Evolutionary conservation across 2,888 invertebrate genomes (phyloP), one percentile per base, ranked within the genome.

Genomic region (Euclidia mi): DNA sequence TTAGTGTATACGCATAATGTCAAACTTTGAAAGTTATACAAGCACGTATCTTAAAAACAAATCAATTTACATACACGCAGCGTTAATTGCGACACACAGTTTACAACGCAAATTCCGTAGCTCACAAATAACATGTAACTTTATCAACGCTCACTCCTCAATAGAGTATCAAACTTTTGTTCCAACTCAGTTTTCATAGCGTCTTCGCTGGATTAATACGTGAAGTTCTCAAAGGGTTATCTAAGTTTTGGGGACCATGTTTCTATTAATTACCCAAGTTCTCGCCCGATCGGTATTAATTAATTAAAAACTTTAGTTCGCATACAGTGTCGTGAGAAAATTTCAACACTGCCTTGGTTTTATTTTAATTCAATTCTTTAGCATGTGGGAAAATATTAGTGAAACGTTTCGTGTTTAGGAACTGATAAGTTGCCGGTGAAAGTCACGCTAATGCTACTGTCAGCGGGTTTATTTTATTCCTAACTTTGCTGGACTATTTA

Each of bases 181-280:
- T 76, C 69, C 47, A 59, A 55, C 56, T 38, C 81, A 89, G 86
- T 87, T 88, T 89, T 88, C 89, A 90, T 90, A 91, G 88, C 90
- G 83, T 86, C 82, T 79, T 76, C 74, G 59, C 62, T 78, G 87
- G 87, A 90, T 91, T 91, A 92, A 91, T 92, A 89, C 88, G 84
- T 88, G 87, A 91, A 91, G 84, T 91, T 89, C 75, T 65, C 79
- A 87, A 89, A 91, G 90, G 91, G 88, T 91, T 90, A 88, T 87
- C 90, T 88, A 88, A 91, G 90, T 90, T 90, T 88, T 48, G 81
- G 86, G 84, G 81, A 88, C 88, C 87, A 83, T 87, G 88, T 88
- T 90, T 86, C 89, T 91, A 92, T 90, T 92, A 91, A 92, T 92
- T 92, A 91, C 85, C 78, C 74, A 87, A 92, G 84, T 93, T 92